phyloP scores from a whole-genome alignment of 2,888 invertebrate species.

The Peribatodes rhomboidaria region DNA sequence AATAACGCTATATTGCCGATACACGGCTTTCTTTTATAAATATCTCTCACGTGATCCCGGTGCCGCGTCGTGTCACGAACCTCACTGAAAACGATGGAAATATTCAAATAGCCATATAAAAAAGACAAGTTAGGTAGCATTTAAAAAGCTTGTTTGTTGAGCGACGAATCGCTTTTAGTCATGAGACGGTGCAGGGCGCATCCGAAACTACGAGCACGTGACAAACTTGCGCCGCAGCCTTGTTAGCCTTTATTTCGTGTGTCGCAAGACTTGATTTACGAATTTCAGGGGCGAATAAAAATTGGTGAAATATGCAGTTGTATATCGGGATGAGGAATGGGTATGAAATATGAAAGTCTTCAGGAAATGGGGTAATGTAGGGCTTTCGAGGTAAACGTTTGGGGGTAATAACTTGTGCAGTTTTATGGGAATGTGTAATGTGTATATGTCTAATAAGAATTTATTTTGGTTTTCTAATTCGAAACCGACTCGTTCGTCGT shows the following conservation, averaged over 20 bases:
- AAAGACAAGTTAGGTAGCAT: slow-evolving; percentile 86
- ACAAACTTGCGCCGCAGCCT: slow-evolving; percentile 55
- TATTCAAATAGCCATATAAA: slow-evolving; percentile 86
- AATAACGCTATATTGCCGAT: slow-evolving; percentile 84
- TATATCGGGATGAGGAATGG: slow-evolving; percentile 60
- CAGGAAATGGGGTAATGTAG: slow-evolving; percentile 59
- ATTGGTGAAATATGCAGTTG: slow-evolving; percentile 50
- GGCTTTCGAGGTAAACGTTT: slow-evolving; percentile 46
- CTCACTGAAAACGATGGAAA: slow-evolving; percentile 80
- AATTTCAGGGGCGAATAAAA: slow-evolving; percentile 43
- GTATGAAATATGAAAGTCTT: slow-evolving; percentile 62
- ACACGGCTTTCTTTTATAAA: slow-evolving; percentile 85
- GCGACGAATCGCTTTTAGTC: slow-evolving; percentile 84
- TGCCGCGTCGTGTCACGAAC: slow-evolving; percentile 85
- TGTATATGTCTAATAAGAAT: slow-evolving; percentile 41
- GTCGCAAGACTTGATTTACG: slow-evolving; percentile 51
- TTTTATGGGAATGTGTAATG: slow-evolving; percentile 34
- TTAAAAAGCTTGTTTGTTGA: slow-evolving; percentile 86
- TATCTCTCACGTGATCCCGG: slow-evolving; percentile 85
- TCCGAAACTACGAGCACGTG: slow-evolving; percentile 58
- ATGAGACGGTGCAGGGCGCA: slow-evolving; percentile 79
- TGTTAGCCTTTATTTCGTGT: slow-evolving; percentile 47
- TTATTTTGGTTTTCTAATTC: slow-evolving; percentile 20
- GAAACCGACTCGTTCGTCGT: slow-evolving; percentile 5
- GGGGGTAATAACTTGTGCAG: slow-evolving; percentile 35